phyloP scores from a whole-genome alignment of 2,888 invertebrate species.

The Scaptomyza parva region DNA sequence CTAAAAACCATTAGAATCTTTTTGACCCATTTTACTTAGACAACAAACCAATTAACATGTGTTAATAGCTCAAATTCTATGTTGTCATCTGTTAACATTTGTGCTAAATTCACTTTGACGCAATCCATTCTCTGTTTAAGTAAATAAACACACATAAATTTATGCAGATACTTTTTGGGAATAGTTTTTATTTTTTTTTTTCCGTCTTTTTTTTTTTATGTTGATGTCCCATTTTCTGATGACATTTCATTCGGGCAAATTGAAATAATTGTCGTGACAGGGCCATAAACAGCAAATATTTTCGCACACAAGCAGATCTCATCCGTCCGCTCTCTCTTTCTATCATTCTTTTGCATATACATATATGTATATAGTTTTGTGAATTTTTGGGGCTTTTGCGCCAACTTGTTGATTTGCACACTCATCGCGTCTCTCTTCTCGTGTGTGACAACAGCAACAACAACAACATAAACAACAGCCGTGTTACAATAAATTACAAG shows the following conservation, averaged over 20 bases:
- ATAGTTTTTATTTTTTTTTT: conserved; percentile 30
- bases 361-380: conserved; percentile 11
- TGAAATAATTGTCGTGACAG: conserved; percentile 50
- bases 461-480: background rate
- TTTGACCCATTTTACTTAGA: no score
- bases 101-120: conserved; percentile 34
- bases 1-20: no score
- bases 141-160: conserved; percentile 11
- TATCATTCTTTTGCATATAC: conserved; percentile 4
- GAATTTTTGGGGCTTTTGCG: conserved; percentile 28
- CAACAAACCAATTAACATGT: conserved; percentile 30
- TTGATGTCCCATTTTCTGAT: conserved; percentile 47
- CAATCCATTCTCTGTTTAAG: conserved; percentile 18
- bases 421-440: conserved; percentile 49
- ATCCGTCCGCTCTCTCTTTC: background rate
- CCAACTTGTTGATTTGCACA: conserved; percentile 69
- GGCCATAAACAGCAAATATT: conserved; percentile 44
- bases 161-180: conserved; percentile 25
- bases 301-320: conserved; percentile 10
- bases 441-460: conserved; percentile 45
- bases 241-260: conserved; percentile 53
- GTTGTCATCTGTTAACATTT: conserved; percentile 38
- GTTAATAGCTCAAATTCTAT: conserved; percentile 47
- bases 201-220: conserved; percentile 25
- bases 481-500: conserved; percentile 14